Conservation (phyloP, 2,113 vertebrate species). For the Myotis brandtii region DNA sequence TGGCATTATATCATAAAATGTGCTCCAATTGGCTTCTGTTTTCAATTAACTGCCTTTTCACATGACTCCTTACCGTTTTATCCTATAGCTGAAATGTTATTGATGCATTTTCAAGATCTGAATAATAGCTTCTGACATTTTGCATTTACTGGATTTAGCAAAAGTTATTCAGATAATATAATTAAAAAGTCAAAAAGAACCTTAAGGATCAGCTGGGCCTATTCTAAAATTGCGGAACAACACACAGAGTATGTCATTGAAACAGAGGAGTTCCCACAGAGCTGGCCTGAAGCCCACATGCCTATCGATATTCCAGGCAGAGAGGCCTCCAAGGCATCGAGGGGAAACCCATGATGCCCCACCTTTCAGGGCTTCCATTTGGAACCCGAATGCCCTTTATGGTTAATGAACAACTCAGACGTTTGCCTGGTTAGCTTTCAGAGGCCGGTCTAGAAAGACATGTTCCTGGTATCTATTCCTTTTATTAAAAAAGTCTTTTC, state of each 20-base stretch:
- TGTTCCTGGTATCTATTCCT: neutral
- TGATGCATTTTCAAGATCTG: neutral
- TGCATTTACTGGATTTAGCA: conserved; percentile 9
- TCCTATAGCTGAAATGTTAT: neutral
- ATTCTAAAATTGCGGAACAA: conserved; percentile 14
- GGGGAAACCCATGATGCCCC: neutral
- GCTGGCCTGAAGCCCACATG: neutral
- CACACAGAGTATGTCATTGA: neutral
- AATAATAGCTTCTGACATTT: conserved; percentile 3
- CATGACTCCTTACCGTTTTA: neutral
- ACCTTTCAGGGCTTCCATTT: neutral
- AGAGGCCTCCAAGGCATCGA: neutral
- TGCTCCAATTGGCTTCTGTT: neutral
- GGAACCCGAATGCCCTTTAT: neutral
- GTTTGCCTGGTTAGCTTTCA: neutral
- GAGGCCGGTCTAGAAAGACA: neutral
- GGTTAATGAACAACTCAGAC: neutral
- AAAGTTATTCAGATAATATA: neutral
- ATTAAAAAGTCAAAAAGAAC: neutral
- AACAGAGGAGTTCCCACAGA: neutral
- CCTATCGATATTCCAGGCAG: neutral
- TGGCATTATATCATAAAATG: neutral
- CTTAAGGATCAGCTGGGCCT: neutral
- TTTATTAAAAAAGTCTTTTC: neutral
- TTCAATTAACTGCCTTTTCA: neutral